A percentile compares a stretch with the other conserved stretches of the same genome.
These are phyloP conservation scores for Upupa epops DNA, from an alignment of 2,113 vertebrate species.

Conservation along the genomic window DNA sequence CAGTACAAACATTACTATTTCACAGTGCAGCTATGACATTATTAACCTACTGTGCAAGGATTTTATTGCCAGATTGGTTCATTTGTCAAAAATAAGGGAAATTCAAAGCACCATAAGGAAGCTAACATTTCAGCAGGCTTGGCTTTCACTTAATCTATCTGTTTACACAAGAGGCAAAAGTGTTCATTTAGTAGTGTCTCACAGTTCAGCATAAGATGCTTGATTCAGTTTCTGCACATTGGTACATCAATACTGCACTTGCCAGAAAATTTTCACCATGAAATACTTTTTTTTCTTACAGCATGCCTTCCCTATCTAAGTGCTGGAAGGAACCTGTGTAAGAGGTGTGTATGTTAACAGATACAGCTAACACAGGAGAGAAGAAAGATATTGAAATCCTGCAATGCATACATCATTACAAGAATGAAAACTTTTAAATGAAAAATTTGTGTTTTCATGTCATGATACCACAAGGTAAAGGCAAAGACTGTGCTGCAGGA, in stretches of 20 bases:
- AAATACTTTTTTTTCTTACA: slow-evolving; percentile 37
- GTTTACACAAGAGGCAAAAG: slow-evolving; percentile 78
- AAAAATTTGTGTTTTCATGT: slow-evolving; percentile 17
- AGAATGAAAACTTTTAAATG: slow-evolving; percentile 14
- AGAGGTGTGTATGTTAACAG: not conserved
- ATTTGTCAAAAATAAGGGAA: slow-evolving; percentile 84
- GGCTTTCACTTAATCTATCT: slow-evolving; percentile 79
- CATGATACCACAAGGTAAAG: slow-evolving; percentile 38
- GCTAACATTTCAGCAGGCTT: slow-evolving; percentile 78
- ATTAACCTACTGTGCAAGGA: slow-evolving; percentile 82
- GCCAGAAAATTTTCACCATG: slow-evolving; percentile 62
- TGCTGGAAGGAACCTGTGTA: not conserved
- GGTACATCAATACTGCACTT: slow-evolving; percentile 60
- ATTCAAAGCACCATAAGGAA: slow-evolving; percentile 81
- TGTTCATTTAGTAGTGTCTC: slow-evolving; percentile 67
- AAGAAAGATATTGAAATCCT: not conserved
- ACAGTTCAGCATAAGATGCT: slow-evolving; percentile 57
- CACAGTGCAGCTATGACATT: slow-evolving; percentile 81
- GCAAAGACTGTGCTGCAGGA: slow-evolving; percentile 14
- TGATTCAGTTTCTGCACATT: slow-evolving; percentile 50
- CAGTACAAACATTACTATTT: slow-evolving; percentile 81
- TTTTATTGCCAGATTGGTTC: slow-evolving; percentile 82
- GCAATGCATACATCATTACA: not conserved
- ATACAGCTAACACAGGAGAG: not conserved
- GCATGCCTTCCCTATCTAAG: not conserved